These are phyloP conservation scores for Keiferia lycopersicella DNA, from an alignment of 2,888 invertebrate species.

Conservation along the genomic window DNA sequence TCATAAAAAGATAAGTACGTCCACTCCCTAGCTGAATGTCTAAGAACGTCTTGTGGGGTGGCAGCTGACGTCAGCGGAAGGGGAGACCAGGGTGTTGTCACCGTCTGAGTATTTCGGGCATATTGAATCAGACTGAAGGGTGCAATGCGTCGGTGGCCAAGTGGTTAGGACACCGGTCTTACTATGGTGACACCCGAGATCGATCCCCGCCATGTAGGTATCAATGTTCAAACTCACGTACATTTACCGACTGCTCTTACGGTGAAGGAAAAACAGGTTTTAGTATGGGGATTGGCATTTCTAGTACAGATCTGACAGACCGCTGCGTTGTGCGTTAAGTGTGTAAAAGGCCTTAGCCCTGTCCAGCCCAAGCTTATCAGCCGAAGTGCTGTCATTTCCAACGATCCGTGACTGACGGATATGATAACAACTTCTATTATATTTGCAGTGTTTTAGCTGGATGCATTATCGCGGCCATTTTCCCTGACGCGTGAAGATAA, in stretches of 20 bases:
- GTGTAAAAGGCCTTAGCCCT: no score
- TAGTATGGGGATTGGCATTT: no score
- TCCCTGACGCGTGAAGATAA: not conserved
- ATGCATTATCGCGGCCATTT: not conserved
- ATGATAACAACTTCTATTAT: not conserved
- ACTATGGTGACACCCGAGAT: no score
- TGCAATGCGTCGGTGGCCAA: no score
- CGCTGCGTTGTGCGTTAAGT: no score
- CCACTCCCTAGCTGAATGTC: not conserved
- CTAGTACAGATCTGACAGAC: no score
- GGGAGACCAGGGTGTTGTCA: not conserved
- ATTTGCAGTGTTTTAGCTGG: not conserved
- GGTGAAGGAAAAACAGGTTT: no score
- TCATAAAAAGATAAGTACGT: not conserved
- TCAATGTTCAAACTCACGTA: no score
- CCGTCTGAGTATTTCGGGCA: not conserved
- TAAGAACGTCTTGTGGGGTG: not conserved
- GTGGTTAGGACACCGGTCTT: no score
- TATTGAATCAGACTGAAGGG: constrained; percentile 1
- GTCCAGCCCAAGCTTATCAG: constrained; percentile 1
- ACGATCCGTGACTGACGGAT: not conserved
- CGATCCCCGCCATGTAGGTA: no score
- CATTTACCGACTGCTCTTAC: no score
- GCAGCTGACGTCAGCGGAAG: not conserved
- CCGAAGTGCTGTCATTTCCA: not conserved